Evolutionary conservation across 2,888 invertebrate genomes (phyloP).

Genomic region (Horisme vitalbata): DNA sequence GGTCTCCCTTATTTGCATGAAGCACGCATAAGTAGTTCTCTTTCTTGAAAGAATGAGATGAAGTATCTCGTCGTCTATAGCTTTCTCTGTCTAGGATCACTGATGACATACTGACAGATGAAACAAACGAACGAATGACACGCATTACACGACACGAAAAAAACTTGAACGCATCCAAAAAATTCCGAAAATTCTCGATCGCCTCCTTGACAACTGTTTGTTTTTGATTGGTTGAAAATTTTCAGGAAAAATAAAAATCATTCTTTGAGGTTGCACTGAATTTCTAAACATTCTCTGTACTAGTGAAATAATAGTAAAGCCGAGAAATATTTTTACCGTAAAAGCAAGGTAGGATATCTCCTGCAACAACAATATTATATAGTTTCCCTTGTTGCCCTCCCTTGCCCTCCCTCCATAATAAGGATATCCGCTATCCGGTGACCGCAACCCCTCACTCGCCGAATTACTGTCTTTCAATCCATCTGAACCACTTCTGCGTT

Average conservation of each 20-base stretch:
- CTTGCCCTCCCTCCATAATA: slow-evolving; percentile 56
- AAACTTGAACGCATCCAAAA: slow-evolving; percentile 53
- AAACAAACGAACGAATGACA: too few relatives aligned
- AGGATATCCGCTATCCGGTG: slow-evolving; percentile 74
- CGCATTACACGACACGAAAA: not conserved
- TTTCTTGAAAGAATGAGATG: too few relatives aligned
- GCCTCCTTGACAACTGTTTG: slow-evolving; percentile 72
- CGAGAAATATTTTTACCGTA: slow-evolving; percentile 6
- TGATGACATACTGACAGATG: too few relatives aligned
- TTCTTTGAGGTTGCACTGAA: slow-evolving; percentile 21
- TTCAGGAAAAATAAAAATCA: slow-evolving; percentile 55
- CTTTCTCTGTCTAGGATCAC: too few relatives aligned
- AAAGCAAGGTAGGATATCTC: slow-evolving; percentile 9
- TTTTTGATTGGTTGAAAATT: slow-evolving; percentile 74
- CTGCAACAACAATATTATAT: slow-evolving; percentile 1
- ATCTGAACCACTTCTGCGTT: slow-evolving; percentile 36
- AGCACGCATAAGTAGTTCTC: too few relatives aligned
- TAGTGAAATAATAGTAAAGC: not conserved
- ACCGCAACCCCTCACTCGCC: slow-evolving; percentile 30
- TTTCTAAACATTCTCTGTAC: slow-evolving; percentile 1
- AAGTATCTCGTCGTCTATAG: too few relatives aligned
- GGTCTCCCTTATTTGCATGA: too few relatives aligned
- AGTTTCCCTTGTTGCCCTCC: slow-evolving; percentile 8
- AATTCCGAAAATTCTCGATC: slow-evolving; percentile 56
- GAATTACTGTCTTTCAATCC: slow-evolving; percentile 7